A percentile compares a stretch with the other conserved stretches of the same genome.
These are phyloP conservation scores for Muricea muricata DNA, from an alignment of 92 coral and sea anemone species.

Conservation along the genomic window DNA sequence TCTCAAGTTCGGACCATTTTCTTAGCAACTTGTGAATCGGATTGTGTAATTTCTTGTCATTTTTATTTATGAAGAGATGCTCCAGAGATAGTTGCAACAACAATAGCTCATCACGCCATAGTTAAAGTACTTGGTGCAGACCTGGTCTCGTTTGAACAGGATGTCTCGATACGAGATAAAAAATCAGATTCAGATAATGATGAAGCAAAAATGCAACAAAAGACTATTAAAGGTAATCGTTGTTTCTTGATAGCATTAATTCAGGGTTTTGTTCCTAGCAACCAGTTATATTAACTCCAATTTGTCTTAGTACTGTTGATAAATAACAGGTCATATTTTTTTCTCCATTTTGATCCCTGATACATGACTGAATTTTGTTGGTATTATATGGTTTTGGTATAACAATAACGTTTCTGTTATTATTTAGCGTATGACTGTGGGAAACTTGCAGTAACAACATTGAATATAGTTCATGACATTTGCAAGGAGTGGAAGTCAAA, in stretches of 20 bases:
- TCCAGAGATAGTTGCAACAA: slow-evolving; percentile 66
- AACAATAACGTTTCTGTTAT: background rate
- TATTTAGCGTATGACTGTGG: slow-evolving; percentile 68
- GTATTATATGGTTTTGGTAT: too few relatives aligned
- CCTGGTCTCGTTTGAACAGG: slow-evolving; percentile 49
- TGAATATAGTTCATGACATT: slow-evolving; percentile 76
- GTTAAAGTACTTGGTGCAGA: slow-evolving; percentile 63
- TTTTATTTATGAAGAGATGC: slow-evolving; percentile 54
- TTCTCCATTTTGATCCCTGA: background rate
- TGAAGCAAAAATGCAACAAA: background rate
- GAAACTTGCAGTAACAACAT: slow-evolving; percentile 67
- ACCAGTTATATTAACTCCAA: too few relatives aligned
- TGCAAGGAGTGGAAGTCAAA: slow-evolving; percentile 74
- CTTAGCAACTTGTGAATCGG: background rate
- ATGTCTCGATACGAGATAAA: slow-evolving; percentile 7
- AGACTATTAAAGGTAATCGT: background rate
- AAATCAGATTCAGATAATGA: slow-evolving; percentile 47
- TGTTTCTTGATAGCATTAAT: too few relatives aligned
- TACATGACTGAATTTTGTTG: background rate
- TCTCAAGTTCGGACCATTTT: background rate
- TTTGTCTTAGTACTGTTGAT: too few relatives aligned
- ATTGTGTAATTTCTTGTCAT: background rate
- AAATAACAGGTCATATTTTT: too few relatives aligned
- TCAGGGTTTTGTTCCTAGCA: too few relatives aligned
- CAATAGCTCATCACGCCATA: slow-evolving; percentile 70